Conservation (phyloP, 2,113 vertebrate species). For the Eira barbara region DNA sequence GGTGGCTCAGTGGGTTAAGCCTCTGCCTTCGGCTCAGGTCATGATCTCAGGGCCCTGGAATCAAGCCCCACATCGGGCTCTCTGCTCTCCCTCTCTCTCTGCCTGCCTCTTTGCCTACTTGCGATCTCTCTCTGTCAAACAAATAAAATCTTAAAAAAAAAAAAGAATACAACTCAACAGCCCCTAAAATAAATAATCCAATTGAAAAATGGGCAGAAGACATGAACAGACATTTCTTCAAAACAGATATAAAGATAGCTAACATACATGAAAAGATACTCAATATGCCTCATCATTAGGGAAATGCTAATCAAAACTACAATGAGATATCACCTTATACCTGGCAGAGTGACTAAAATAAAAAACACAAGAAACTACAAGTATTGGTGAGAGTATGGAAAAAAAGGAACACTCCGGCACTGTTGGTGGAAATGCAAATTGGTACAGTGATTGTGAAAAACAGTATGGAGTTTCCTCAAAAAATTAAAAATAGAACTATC, state of each 20-base stretch:
- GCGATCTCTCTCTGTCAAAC: too few relatives aligned
- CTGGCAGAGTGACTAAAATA: background rate
- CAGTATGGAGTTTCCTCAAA: background rate
- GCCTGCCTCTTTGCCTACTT: too few relatives aligned
- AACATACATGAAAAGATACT: background rate
- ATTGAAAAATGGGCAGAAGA: background rate
- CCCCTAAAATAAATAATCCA: background rate
- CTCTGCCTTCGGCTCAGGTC: too few relatives aligned
- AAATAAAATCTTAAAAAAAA: background rate
- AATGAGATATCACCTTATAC: background rate
- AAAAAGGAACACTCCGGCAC: background rate
- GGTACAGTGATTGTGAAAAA: background rate
- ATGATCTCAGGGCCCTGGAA: too few relatives aligned
- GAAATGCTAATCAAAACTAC: background rate
- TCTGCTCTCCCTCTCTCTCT: too few relatives aligned
- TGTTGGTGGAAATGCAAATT: background rate
- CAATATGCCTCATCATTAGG: background rate
- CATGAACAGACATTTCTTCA: background rate
- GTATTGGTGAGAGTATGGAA: background rate
- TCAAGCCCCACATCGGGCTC: too few relatives aligned
- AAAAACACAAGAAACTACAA: background rate
- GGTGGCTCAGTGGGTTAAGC: too few relatives aligned
- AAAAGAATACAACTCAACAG: background rate
- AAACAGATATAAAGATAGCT: background rate
- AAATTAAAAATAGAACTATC: background rate